phyloP scores from a whole-genome alignment of 2,113 vertebrate genomes.

The Cyrtonyx montezumae region DNA sequence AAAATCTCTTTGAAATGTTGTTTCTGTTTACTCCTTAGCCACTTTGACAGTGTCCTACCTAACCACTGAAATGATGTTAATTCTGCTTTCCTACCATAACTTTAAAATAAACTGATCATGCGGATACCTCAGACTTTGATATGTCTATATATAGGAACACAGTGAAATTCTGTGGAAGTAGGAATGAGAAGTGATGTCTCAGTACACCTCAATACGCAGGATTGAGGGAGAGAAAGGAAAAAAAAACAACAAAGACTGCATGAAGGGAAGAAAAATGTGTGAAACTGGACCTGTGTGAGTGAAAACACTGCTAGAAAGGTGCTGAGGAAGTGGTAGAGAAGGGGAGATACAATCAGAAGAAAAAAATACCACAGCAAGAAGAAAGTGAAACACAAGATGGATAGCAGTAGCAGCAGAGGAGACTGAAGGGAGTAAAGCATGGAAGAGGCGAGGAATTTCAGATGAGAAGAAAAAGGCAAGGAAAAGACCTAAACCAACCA shows the following conservation, averaged over 20 bases:
- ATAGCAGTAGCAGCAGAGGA: conserved; percentile 17
- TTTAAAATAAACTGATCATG: neutral
- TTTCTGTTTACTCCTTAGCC: neutral
- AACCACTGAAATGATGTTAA: conserved; percentile 21
- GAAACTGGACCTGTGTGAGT: neutral
- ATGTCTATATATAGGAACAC: neutral
- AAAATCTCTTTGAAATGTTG: neutral
- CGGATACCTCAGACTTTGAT: neutral
- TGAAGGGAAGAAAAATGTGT: neutral
- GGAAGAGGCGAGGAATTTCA: conserved; percentile 43
- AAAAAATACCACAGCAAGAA: neutral
- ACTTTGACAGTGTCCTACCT: neutral
- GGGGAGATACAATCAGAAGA: neutral
- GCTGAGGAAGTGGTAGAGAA: neutral
- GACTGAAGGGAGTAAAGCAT: conserved; percentile 1
- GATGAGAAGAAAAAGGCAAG: conserved; percentile 1
- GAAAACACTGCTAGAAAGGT: neutral
- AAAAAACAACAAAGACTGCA: neutral
- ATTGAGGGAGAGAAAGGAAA: neutral
- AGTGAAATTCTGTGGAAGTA: neutral
- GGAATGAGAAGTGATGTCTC: neutral
- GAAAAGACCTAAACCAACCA: conserved; percentile 5
- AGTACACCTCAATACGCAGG: neutral
- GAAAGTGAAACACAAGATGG: neutral
- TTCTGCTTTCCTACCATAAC: neutral